Evolutionary conservation across 2,797 vertebrate species (phyloP).

Genomic region (Ctenopoma multispine): DNA sequence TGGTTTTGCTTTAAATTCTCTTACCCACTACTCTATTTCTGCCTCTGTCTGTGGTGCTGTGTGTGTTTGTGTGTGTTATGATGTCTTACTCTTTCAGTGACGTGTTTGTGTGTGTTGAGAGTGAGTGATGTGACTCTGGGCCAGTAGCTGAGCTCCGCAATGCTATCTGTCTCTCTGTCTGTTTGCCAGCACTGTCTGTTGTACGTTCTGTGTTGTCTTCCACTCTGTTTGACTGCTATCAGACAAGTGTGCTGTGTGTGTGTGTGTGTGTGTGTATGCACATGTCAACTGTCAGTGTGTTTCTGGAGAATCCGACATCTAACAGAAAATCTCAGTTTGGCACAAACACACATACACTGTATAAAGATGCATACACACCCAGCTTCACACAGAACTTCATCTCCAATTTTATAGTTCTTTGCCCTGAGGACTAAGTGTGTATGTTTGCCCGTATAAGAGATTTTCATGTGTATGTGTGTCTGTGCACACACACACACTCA

Average conservation of each 20-base stretch:
- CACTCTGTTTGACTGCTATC: constrained; percentile 78
- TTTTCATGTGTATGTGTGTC: constrained; percentile 43
- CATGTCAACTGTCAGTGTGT: constrained; percentile 76
- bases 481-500: constrained; percentile 29
- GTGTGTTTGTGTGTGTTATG: constrained; percentile 31
- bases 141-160: constrained; percentile 63
- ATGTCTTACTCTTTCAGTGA: constrained; percentile 42
- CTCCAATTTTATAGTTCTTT: constrained; percentile 73
- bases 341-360: constrained; percentile 34
- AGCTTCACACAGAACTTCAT: constrained; percentile 66
- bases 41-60: constrained; percentile 29
- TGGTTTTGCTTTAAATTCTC: constrained; percentile 17
- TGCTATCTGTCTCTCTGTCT: constrained; percentile 72
- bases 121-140: constrained; percentile 74
- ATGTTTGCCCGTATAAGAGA: constrained; percentile 60
- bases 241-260: constrained; percentile 72
- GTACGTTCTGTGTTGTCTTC: constrained; percentile 68
- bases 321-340: constrained; percentile 61
- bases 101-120: constrained; percentile 33
- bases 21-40: constrained; percentile 39
- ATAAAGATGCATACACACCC: constrained; percentile 36
- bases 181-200: constrained; percentile 70
- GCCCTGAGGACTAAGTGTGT: constrained; percentile 68
- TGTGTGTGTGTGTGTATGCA: constrained; percentile 32
- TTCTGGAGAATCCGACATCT: constrained; percentile 72